Evolutionary conservation across 2,888 invertebrate genomes (phyloP).

Genomic region (Phyllotreta cruciferae): DNA sequence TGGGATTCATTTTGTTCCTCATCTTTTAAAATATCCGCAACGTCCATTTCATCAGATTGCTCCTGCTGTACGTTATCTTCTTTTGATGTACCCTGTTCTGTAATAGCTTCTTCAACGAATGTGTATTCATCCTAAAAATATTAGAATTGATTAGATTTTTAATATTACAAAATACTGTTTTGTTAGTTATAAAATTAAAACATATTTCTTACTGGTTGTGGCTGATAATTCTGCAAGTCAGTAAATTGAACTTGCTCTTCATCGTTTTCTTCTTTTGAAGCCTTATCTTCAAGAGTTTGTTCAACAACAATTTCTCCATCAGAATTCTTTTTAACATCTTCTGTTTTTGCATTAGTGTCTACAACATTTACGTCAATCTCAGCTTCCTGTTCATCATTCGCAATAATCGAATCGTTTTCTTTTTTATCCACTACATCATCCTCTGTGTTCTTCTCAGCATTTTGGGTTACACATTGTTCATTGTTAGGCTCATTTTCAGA

Average conservation of each 20-base stretch:
- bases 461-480: no score
- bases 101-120: neutral
- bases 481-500: neutral
- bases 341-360: neutral
- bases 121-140: neutral
- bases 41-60: neutral
- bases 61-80: neutral
- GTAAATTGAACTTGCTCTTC: conserved; percentile 1
- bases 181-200: no score
- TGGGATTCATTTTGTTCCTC: neutral
- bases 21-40: neutral
- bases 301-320: conserved; percentile 3
- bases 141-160: neutral
- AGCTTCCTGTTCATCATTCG: no score
- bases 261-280: neutral
- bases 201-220: neutral
- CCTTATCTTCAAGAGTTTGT: neutral
- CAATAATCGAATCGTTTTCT: no score
- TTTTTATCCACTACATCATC: no score
- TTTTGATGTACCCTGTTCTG: neutral
- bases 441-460: no score
- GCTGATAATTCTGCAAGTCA: conserved; percentile 10
- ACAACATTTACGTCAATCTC: no score
- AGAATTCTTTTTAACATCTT: neutral
- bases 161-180: no score